phyloP scores from a whole-genome alignment of 2,113 vertebrate species.

The Poeciliopsis occidentalis region DNA sequence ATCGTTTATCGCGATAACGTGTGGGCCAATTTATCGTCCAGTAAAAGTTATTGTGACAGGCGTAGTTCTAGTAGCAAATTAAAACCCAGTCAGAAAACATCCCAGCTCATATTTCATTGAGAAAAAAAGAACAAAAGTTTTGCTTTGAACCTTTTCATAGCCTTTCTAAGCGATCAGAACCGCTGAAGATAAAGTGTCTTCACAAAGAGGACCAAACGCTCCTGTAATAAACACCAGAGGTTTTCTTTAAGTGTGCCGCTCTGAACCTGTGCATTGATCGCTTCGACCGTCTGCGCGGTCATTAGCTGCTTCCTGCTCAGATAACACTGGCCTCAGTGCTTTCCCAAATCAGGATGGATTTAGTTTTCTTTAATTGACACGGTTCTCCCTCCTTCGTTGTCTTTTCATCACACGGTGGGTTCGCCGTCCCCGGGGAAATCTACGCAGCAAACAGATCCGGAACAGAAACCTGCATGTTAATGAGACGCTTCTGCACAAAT shows the following conservation, averaged over 20 bases:
- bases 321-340: conserved; percentile 39
- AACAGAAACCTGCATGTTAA: background rate
- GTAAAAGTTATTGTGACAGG: too few species aligned
- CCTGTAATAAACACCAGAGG: conserved; percentile 22
- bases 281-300: conserved; percentile 31
- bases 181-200: background rate
- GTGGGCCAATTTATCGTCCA: too few species aligned
- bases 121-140: background rate
- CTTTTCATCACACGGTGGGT: conserved; percentile 39
- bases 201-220: background rate
- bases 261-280: conserved; percentile 55
- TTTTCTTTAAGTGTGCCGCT: conserved; percentile 10
- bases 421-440: conserved; percentile 41
- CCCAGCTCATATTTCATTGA: background rate
- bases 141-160: background rate
- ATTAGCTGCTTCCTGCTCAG: conserved; percentile 30
- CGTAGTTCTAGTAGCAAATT: background rate
- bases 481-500: conserved; percentile 45
- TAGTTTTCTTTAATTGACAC: conserved; percentile 53
- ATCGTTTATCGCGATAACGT: too few species aligned
- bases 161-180: background rate
- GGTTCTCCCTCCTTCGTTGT: conserved; percentile 2
- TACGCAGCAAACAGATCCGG: conserved; percentile 20
- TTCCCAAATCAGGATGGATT: conserved; percentile 52
- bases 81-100: background rate